These are phyloP conservation scores for Heliocidaris erythrogramma DNA, from an alignment of 35 echinoderm and acorn worm species.

Conservation along the genomic window DNA sequence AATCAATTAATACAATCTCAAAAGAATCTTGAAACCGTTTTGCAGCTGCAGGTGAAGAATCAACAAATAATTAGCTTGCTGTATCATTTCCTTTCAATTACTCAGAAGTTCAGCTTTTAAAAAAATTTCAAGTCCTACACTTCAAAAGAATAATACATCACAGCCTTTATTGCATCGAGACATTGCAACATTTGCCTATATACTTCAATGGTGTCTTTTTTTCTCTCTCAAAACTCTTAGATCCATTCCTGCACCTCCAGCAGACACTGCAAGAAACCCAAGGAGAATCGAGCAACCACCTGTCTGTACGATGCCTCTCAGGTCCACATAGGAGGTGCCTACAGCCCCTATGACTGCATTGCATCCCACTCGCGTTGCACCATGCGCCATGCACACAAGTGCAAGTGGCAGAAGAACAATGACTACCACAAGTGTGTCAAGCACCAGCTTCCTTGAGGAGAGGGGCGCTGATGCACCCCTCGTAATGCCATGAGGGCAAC, in stretches of 20 bases:
- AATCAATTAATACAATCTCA: background rate
- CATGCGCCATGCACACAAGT: constrained; percentile 25
- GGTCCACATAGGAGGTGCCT: background rate
- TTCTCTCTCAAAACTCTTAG: background rate
- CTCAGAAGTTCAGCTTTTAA: no score
- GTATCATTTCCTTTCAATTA: no score
- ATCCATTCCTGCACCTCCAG: background rate
- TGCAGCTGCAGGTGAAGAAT: no score
- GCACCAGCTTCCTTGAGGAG: background rate
- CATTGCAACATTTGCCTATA: no score
- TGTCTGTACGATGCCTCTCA: constrained; percentile 31
- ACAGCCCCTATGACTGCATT: constrained; percentile 50
- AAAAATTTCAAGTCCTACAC: no score
- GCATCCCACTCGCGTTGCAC: constrained; percentile 47
- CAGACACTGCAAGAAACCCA: constrained; percentile 39
- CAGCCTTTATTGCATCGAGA: no score
- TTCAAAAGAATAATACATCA: no score
- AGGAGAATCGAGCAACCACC: constrained; percentile 11
- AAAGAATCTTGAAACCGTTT: no score
- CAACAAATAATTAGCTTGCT: no score
- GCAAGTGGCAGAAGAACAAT: constrained; percentile 56
- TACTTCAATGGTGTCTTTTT: background rate
- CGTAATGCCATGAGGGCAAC: background rate
- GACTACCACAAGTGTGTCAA: constrained; percentile 48
- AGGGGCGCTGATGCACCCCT: background rate